These are phyloP conservation scores for Dromas ardeola DNA, from an alignment of 2,113 vertebrate genomes.

Conservation along the genomic window DNA sequence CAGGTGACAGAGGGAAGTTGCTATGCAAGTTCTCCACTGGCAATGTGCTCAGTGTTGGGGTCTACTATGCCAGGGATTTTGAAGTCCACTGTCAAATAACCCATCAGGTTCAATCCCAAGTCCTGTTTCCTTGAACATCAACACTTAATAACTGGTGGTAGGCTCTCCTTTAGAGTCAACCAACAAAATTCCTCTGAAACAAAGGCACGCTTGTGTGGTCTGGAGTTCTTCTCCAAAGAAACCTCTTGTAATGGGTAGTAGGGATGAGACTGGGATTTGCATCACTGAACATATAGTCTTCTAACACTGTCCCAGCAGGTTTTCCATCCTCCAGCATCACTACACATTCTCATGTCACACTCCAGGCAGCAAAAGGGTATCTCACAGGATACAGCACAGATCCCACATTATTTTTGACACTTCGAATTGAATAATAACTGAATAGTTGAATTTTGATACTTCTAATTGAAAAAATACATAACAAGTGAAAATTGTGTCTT, in stretches of 20 bases:
- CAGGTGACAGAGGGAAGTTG: not conserved
- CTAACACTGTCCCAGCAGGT: not conserved
- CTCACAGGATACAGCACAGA: not conserved
- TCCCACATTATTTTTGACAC: not conserved
- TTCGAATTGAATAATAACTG: not conserved
- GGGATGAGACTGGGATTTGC: not conserved
- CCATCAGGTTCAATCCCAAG: not conserved
- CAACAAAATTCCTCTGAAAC: not conserved
- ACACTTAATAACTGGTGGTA: not conserved
- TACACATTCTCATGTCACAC: not conserved
- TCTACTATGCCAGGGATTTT: not conserved
- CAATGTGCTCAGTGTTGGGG: not conserved
- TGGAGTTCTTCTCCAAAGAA: not conserved
- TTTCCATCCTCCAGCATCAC: not conserved
- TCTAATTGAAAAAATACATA: not conserved
- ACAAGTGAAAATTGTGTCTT: not conserved
- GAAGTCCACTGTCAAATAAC: not conserved
- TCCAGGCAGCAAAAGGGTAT: not conserved
- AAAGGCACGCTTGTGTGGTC: not conserved
- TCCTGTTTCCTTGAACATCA: not conserved
- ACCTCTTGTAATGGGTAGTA: not conserved
- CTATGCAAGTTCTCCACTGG: not conserved
- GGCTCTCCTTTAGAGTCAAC: not conserved
- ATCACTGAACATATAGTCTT: not conserved
- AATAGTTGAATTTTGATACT: not conserved